These are phyloP conservation scores for Lacerta viridis DNA, from an alignment of 2,797 vertebrate genomes.

Conservation along the genomic window DNA sequence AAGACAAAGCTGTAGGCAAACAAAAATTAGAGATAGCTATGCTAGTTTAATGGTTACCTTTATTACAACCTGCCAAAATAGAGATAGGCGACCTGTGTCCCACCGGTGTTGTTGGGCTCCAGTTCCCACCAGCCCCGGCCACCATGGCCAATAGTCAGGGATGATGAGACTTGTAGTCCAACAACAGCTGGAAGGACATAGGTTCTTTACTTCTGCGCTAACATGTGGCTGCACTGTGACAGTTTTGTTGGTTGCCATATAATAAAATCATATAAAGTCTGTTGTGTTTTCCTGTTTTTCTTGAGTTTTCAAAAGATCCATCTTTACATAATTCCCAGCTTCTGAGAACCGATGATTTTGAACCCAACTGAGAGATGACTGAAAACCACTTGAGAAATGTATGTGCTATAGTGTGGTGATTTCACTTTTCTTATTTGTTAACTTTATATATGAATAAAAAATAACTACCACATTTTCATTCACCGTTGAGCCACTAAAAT, in stretches of 20 bases:
- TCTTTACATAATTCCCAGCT: not conserved
- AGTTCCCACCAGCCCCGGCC: too few species aligned
- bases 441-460: not conserved
- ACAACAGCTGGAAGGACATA: too few species aligned
- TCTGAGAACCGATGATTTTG: not conserved
- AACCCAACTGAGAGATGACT: not conserved
- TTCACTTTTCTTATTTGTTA: not conserved
- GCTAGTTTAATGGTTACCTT: not conserved
- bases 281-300: not conserved
- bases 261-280: not conserved
- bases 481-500: not conserved
- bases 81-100: too few species aligned
- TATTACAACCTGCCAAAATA: not conserved
- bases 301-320: not conserved
- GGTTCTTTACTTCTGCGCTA: too few species aligned
- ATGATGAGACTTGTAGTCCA: too few species aligned
- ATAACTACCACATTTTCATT: constrained; percentile 4
- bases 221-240: not conserved
- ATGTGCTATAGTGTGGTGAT: not conserved
- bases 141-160: too few species aligned
- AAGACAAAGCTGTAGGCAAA: not conserved
- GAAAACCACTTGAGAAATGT: not conserved
- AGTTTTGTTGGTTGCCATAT: not conserved
- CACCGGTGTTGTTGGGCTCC: too few species aligned
- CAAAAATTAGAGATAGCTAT: not conserved